Conservation (phyloP, 1,140 invertebrate species). For the Diabrotica virgifera region DNA sequence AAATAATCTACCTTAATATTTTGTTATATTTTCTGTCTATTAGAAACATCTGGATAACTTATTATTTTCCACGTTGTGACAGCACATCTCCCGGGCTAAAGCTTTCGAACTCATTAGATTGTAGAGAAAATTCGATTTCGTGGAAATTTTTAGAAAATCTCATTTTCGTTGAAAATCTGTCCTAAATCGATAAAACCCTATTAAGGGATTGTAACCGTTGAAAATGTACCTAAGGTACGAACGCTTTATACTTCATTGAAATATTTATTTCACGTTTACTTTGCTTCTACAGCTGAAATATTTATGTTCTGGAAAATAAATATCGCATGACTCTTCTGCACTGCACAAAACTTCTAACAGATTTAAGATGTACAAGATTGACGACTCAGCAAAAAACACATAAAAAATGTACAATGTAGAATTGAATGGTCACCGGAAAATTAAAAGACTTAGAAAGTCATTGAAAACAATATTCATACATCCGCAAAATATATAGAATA, state of each 20-base stretch:
- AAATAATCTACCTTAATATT: too few relatives aligned
- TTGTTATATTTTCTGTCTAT: too few relatives aligned
- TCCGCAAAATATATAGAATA: too few relatives aligned
- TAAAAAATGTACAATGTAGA: too few relatives aligned
- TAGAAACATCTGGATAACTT: too few relatives aligned
- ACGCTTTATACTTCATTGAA: background rate
- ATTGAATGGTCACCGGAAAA: too few relatives aligned
- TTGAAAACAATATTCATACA: too few relatives aligned
- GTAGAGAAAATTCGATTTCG: background rate
- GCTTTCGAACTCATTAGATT: conserved; percentile 2
- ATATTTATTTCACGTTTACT: conserved; percentile 3
- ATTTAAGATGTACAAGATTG: too few relatives aligned
- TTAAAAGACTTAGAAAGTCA: too few relatives aligned
- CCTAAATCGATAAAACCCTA: background rate
- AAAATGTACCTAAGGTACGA: background rate
- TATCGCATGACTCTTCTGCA: background rate
- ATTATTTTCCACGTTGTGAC: background rate
- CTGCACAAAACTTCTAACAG: too few relatives aligned
- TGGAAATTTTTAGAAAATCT: background rate
- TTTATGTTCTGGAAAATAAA: background rate
- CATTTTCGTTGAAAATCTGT: background rate
- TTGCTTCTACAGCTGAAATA: background rate
- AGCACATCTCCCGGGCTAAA: background rate
- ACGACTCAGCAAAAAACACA: too few relatives aligned
- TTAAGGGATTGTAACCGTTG: background rate